Conservation (phyloP, 2,888 invertebrate species). For the Sipha maydis region DNA sequence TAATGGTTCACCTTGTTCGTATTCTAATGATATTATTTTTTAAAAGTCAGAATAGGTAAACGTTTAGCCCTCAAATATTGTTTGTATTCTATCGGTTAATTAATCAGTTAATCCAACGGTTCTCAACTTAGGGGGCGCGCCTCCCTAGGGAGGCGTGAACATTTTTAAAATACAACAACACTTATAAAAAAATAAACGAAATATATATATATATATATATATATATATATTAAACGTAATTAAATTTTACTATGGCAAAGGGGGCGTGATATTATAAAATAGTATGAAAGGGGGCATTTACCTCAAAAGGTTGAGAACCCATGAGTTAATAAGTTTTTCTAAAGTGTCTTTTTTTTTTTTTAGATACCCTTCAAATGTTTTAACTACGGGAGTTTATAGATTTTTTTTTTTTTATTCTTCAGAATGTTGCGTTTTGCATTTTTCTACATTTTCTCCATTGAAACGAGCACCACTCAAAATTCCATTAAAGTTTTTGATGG, state of each 20-base stretch:
- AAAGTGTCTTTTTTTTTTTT: neutral
- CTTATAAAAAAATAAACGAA: no score
- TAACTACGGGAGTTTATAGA: neutral
- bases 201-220: no score
- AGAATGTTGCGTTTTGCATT: slow-evolving; percentile 1
- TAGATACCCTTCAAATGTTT: neutral
- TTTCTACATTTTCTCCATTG: neutral
- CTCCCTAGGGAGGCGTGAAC: no score
- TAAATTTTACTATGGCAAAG: no score
- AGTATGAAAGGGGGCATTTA: no score
- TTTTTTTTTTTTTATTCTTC: neutral
- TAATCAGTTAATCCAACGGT: slow-evolving; percentile 2
- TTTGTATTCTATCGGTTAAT: no score
- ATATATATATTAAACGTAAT: no score
- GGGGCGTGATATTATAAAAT: no score
- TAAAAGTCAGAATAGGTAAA: neutral
- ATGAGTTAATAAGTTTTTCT: no score
- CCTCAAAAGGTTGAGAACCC: no score
- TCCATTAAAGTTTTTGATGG: neutral
- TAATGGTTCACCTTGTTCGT: neutral
- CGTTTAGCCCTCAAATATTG: neutral
- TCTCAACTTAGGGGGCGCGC: no score
- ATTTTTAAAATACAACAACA: no score
- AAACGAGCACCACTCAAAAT: slow-evolving; percentile 1
- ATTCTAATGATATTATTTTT: neutral